Evolutionary conservation across 2,888 invertebrate genomes (phyloP), one percentile per base, ranked within the genome.

Genomic region (Gymnocheta viridis): DNA sequence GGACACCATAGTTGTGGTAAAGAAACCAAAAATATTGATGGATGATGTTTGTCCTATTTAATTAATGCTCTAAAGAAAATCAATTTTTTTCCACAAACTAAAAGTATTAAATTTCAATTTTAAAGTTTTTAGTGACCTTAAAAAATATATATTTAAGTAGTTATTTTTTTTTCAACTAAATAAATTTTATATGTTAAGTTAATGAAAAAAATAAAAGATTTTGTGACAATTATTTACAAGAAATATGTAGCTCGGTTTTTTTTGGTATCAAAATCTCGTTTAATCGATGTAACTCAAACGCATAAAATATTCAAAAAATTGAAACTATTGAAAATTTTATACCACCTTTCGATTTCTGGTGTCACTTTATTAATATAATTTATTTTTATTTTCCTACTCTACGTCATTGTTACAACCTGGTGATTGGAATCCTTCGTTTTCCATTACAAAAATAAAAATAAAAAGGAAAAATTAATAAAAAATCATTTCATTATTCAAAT

Each of bases 11-110:
- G 35, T 58, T 47, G 49, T 38, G 58, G 35, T n/a, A 47, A 58
- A 67, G 47, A 44, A 38, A 49, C 1, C 4, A 27, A 27, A 62
- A 38, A 51, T 29, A 73, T 58, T 77, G 77, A 77, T 77, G 27
- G 27, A 77, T 77, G 77, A 67, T 76, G 44, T 9, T 24, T n/a
- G n/a, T 38, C 4, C 10, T 19, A 29, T 41, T 41, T 17, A 27
- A 10, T 3, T 14, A 12, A 10, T n/a, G 9, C 19, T 49, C 6
- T 14, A 51, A 12, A 51, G 22, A 14, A 24, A 24, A 47, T 10
- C 1, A 24, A 51, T 24, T 24, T 24, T 2, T 24, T 12, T 7
- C 1, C 1, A 2, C 14, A 54, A 54, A 9, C 54, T 54, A n/a
- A n/a, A n/a, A n/a, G n/a, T n/a, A 27, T 27, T 27, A 54, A 22